phyloP scores from a whole-genome alignment of 2,797 vertebrate species.

The Hydrophis major region DNA sequence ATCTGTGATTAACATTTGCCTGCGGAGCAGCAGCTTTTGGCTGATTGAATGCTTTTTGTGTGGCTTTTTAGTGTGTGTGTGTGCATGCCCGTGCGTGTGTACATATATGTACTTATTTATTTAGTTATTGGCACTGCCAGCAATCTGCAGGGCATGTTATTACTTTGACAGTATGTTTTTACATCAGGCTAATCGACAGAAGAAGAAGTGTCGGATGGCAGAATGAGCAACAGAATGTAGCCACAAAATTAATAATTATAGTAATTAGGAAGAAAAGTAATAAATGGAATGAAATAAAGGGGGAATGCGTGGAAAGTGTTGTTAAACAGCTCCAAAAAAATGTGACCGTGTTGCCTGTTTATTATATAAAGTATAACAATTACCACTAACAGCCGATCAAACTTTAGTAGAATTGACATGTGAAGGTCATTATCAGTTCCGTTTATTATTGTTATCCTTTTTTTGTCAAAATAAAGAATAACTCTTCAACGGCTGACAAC shows the following conservation, averaged over 20 bases:
- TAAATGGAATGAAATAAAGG: not conserved
- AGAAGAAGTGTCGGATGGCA: not conserved
- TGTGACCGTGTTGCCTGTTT: not conserved
- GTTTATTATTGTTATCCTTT: not conserved
- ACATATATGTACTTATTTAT: not conserved
- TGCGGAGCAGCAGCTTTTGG: not conserved
- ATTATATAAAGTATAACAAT: not conserved
- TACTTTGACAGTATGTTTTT: not conserved
- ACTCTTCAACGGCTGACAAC: not conserved
- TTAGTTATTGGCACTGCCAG: not conserved
- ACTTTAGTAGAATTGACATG: not conserved
- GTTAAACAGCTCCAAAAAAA: not conserved
- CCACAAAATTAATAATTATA: not conserved
- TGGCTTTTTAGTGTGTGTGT: not conserved
- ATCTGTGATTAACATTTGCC: not conserved
- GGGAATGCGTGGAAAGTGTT: not conserved
- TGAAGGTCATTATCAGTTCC: not conserved
- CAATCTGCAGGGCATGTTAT: not conserved
- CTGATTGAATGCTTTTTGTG: not conserved
- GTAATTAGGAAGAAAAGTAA: not conserved
- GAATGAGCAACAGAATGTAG: not conserved
- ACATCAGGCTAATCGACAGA: not conserved
- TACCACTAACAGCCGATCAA: not conserved
- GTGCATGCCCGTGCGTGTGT: accelerated
- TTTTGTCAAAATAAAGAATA: not conserved